phyloP scores from a whole-genome alignment of 1,140 invertebrate genomes.

The Tachypleus tridentatus region DNA sequence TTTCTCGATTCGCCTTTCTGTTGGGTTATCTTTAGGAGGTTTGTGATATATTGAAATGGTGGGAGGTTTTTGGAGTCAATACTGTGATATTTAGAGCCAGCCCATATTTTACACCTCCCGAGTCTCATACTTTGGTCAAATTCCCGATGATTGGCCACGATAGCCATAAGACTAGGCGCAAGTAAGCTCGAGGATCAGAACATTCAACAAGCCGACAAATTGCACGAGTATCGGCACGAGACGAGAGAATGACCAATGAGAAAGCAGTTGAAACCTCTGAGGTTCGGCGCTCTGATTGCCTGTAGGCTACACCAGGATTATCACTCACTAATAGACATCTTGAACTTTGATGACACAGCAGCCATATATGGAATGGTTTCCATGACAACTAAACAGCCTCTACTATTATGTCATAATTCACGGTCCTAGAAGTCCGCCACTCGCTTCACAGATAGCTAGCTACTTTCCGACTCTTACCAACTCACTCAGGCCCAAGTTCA shows the following conservation, averaged over 20 bases:
- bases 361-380: constrained; percentile 31
- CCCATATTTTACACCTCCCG: constrained; percentile 10
- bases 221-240: constrained; percentile 21
- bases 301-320: constrained; percentile 30
- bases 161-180: constrained; percentile 25
- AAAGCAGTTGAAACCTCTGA: constrained; percentile 17
- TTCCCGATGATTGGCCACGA: constrained; percentile 26
- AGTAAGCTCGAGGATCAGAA: constrained; percentile 8
- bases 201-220: constrained; percentile 1
- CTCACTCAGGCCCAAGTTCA: too few species aligned
- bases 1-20: too few species aligned
- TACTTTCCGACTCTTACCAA: too few species aligned
- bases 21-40: too few species aligned
- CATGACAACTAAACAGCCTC: constrained; percentile 33
- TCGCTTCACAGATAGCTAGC: background rate
- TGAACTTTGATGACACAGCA: constrained; percentile 31
- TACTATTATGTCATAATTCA: constrained; percentile 34
- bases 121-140: constrained; percentile 5
- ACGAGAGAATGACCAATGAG: constrained; percentile 28
- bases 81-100: background rate
- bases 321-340: constrained; percentile 32
- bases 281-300: constrained; percentile 27
- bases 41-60: too few species aligned
- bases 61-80: too few species aligned
- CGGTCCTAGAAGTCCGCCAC: constrained; percentile 20